Conservation (phyloP, 2,888 invertebrate species). For the Nomada ferruginata region DNA sequence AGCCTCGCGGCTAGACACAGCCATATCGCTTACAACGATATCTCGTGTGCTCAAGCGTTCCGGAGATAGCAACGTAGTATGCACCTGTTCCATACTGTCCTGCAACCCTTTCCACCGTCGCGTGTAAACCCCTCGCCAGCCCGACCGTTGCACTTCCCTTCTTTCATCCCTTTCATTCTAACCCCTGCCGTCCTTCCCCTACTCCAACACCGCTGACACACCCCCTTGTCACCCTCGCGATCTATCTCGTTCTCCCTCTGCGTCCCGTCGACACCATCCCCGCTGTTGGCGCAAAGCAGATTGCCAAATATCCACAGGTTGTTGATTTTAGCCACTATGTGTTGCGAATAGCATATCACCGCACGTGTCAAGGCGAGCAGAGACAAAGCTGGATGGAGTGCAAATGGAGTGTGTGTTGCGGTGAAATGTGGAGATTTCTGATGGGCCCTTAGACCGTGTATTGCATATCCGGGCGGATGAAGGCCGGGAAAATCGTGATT, state of each 20-base stretch:
- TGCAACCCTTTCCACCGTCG: constrained; percentile 48
- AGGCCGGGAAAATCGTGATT: too few species aligned
- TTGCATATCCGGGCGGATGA: neutral
- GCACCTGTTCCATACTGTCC: constrained; percentile 25
- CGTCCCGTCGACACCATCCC: constrained; percentile 36
- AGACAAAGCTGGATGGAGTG: constrained; percentile 22
- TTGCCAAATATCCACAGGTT: constrained; percentile 83
- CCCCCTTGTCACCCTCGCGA: constrained; percentile 23
- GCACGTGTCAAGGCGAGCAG: constrained; percentile 57
- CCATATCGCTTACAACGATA: constrained; percentile 68
- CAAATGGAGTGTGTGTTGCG: constrained; percentile 37
- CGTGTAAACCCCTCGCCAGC: neutral
- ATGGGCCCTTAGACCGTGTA: constrained; percentile 5
- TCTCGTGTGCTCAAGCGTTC: constrained; percentile 59
- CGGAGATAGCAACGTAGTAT: constrained; percentile 51
- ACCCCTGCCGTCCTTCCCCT: constrained; percentile 13
- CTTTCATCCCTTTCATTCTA: constrained; percentile 41
- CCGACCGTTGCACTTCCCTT: constrained; percentile 49
- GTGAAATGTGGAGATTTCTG: constrained; percentile 17
- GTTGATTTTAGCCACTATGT: constrained; percentile 77
- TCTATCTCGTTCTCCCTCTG: constrained; percentile 18
- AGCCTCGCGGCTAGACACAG: constrained; percentile 51
- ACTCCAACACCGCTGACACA: constrained; percentile 1
- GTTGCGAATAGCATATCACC: constrained; percentile 53
- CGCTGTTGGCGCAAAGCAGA: constrained; percentile 73